These are phyloP conservation scores for Sphinx pinastri DNA, from an alignment of 2,888 invertebrate genomes.

Conservation along the genomic window DNA sequence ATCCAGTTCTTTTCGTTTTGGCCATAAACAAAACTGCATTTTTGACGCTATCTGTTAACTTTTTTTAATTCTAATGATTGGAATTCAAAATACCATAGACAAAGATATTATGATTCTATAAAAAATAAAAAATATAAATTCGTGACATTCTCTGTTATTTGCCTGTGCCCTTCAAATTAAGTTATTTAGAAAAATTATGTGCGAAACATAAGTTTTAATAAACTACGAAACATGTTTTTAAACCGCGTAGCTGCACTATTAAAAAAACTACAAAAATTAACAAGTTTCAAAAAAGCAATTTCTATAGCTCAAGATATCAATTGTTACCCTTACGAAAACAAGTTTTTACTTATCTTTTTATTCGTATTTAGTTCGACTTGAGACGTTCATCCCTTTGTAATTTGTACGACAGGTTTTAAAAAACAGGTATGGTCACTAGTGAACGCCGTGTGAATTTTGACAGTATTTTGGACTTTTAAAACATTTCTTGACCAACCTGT, in stretches of 20 bases:
- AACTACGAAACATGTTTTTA: neutral
- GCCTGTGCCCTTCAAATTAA: too few species aligned
- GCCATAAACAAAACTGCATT: too few species aligned
- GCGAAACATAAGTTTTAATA: neutral
- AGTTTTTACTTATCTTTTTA: conserved; percentile 37
- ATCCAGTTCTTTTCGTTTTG: too few species aligned
- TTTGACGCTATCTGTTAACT: too few species aligned
- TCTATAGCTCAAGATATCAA: conserved; percentile 24
- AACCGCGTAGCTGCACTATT: neutral
- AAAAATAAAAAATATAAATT: too few species aligned
- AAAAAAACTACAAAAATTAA: neutral
- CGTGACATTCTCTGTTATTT: too few species aligned
- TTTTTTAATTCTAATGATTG: too few species aligned
- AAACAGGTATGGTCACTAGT: conserved; percentile 33
- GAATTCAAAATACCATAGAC: too few species aligned
- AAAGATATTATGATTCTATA: too few species aligned
- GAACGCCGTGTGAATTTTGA: conserved; percentile 55
- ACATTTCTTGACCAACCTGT: conserved; percentile 57
- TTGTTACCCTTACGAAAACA: conserved; percentile 38
- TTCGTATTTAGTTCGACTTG: conserved; percentile 48
- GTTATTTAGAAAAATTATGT: neutral
- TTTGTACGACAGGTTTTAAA: conserved; percentile 60
- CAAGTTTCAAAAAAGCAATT: conserved; percentile 10
- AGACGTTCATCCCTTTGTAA: conserved; percentile 43
- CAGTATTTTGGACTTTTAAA: conserved; percentile 46